These are phyloP conservation scores for Epistrophe eligans DNA, from an alignment of 2,888 invertebrate species.

Conservation along the genomic window DNA sequence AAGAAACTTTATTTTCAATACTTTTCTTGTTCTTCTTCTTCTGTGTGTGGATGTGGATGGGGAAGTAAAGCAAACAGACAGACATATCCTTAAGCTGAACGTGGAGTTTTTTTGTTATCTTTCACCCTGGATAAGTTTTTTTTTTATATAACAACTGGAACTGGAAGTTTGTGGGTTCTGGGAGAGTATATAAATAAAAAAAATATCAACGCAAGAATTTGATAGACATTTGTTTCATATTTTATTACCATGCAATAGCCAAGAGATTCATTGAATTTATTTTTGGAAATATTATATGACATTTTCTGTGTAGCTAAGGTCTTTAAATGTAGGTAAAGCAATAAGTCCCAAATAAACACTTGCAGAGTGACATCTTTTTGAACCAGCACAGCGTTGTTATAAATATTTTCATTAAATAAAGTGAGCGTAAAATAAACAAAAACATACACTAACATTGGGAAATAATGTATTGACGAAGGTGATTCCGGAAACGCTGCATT, in stretches of 20 bases:
- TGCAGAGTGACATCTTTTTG: neutral
- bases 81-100: neutral
- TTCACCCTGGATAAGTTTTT: neutral
- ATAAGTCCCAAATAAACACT: neutral
- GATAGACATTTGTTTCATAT: conserved; percentile 1
- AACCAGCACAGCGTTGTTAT: neutral
- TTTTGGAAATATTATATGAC: conserved; percentile 18
- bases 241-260: conserved; percentile 24
- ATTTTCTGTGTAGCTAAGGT: neutral
- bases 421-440: no score
- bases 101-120: neutral
- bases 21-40: no score
- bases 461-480: no score
- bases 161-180: neutral
- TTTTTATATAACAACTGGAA: neutral
- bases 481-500: no score
- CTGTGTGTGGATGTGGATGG: neutral
- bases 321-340: conserved; percentile 8
- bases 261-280: conserved; percentile 18
- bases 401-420: no score
- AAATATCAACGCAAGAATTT: conserved; percentile 27
- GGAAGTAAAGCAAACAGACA: conserved; percentile 6
- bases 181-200: neutral
- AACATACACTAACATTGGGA: no score
- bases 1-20: conserved; percentile 28